Conservation (phyloP, 2,797 vertebrate species). For the Eupleurogrammus muticus region DNA sequence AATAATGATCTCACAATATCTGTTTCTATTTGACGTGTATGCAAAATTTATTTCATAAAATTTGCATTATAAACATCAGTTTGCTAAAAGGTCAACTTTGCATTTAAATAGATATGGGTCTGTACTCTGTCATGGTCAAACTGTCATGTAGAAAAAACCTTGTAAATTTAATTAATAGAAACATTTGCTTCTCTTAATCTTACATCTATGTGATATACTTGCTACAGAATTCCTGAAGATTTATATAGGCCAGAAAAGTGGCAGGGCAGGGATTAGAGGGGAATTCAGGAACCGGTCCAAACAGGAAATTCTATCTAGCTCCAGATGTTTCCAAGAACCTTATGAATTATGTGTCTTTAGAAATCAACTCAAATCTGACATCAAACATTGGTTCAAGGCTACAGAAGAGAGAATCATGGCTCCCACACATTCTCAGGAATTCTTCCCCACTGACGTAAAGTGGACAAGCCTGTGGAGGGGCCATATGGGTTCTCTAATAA, state of each 20-base stretch:
- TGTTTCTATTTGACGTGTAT: too few relatives aligned
- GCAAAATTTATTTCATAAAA: too few relatives aligned
- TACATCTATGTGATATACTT: background rate
- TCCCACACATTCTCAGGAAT: slow-evolving; percentile 28
- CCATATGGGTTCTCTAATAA: background rate
- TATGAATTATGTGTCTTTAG: background rate
- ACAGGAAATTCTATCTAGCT: background rate
- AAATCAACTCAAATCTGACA: slow-evolving; percentile 12
- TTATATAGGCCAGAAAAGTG: background rate
- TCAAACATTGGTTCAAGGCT: slow-evolving; percentile 34
- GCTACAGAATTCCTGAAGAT: background rate
- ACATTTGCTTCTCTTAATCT: slow-evolving; percentile 1
- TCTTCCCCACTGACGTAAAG: background rate
- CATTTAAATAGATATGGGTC: too few relatives aligned
- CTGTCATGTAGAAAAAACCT: too few relatives aligned
- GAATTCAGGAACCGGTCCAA: slow-evolving; percentile 5
- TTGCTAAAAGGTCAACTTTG: too few relatives aligned
- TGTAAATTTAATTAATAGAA: too few relatives aligned
- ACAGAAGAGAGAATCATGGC: slow-evolving; percentile 13
- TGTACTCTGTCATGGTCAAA: too few relatives aligned
- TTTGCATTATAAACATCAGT: too few relatives aligned
- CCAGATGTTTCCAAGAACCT: background rate
- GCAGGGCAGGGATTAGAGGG: background rate
- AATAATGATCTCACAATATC: too few relatives aligned
- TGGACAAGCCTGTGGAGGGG: background rate